Percentiles rank a stretch among this genome's conserved stretches.
Conservation (phyloP, 2,888 invertebrate genomes). For the Nudaria mundana region DNA sequence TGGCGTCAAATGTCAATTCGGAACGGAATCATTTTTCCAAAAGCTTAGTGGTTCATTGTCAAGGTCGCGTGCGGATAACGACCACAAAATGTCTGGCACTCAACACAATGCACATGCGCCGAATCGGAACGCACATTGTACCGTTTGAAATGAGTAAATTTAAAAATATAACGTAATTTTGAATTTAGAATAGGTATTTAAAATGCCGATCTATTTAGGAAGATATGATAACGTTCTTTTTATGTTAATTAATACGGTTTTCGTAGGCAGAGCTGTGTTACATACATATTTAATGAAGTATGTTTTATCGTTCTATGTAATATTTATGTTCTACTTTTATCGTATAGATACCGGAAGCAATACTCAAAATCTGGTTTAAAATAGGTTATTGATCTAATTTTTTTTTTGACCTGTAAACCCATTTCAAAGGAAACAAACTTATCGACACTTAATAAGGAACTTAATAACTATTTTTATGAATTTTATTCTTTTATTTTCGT, state of each 20-base stretch:
- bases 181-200: conserved; percentile 1
- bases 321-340: no score
- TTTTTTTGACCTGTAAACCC: no score
- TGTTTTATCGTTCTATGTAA: background rate
- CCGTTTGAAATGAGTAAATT: conserved; percentile 10
- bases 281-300: background rate
- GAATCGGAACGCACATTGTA: conserved; percentile 18
- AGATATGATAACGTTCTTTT: background rate
- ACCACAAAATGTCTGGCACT: conserved; percentile 9
- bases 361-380: no score
- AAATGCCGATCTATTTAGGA: background rate
- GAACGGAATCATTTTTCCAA: conserved; percentile 12
- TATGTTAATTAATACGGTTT: background rate
- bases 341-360: no score
- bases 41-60: conserved; percentile 21
- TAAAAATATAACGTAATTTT: background rate
- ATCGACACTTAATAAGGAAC: no score
- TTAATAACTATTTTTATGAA: no score
- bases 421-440: no score
- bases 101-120: conserved; percentile 20
- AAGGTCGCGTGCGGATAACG: conserved; percentile 23
- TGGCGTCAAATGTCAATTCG: no score
- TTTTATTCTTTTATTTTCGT: no score
- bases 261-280: background rate
- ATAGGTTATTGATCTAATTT: no score